A percentile compares a stretch with the other conserved stretches of the same genome.
These are phyloP conservation scores for Eustalomyia histrio DNA, from an alignment of 2,888 invertebrate species.

Conservation along the genomic window DNA sequence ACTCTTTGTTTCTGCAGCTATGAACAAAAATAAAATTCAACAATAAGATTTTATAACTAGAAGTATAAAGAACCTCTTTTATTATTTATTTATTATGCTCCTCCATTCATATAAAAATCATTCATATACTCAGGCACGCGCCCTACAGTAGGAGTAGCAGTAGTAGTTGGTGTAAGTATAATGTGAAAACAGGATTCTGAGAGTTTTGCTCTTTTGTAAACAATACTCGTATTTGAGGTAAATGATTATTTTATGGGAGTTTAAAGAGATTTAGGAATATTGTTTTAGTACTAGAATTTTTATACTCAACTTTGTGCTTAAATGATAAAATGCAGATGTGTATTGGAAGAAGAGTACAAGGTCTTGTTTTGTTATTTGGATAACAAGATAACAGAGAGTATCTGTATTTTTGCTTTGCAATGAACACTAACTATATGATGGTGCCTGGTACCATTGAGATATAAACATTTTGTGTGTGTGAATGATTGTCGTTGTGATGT, in stretches of 20 bases:
- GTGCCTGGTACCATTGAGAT: conserved; percentile 59
- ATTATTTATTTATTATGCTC: background rate
- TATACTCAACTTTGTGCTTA: background rate
- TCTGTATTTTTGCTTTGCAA: conserved; percentile 18
- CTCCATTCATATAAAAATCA: conserved; percentile 17
- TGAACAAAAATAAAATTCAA: background rate
- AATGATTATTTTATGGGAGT: conserved; percentile 10
- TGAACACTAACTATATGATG: too few relatives aligned
- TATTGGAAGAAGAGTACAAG: background rate
- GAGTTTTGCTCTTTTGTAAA: conserved; percentile 7
- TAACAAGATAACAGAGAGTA: conserved; percentile 41
- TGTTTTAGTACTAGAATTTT: background rate
- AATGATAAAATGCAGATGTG: background rate
- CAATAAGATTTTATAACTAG: background rate
- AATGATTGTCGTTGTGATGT: conserved; percentile 9
- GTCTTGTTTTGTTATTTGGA: conserved; percentile 23
- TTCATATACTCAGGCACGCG: conserved; percentile 62
- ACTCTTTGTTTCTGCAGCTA: background rate
- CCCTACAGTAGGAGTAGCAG: background rate
- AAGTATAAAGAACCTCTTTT: conserved; percentile 1
- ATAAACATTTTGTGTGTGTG: background rate
- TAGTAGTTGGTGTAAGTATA: background rate
- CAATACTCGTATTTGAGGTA: background rate
- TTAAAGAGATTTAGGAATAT: background rate
- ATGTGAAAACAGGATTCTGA: conserved; percentile 39